Conservation (phyloP, 2,888 invertebrate genomes). For the Agelastica alni region DNA sequence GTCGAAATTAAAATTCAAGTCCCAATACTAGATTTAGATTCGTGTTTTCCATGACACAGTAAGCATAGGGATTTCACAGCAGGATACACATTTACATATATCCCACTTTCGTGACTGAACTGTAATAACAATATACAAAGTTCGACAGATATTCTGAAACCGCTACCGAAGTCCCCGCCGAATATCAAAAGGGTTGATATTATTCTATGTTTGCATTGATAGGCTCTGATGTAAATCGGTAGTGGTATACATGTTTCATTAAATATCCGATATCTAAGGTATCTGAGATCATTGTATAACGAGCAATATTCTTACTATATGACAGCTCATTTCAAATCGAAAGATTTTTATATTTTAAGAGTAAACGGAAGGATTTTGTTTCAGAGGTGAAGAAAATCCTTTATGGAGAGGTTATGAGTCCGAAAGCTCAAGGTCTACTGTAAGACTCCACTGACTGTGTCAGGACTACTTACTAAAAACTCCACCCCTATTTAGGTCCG, state of each 20-base stretch:
- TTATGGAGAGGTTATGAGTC: too few relatives aligned
- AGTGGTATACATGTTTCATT: constrained; percentile 13
- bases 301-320: too few relatives aligned
- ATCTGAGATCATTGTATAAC: too few relatives aligned
- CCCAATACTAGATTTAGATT: constrained; percentile 18
- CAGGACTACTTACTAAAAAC: too few relatives aligned
- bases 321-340: too few relatives aligned
- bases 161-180: constrained; percentile 7
- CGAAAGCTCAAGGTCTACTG: too few relatives aligned
- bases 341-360: too few relatives aligned
- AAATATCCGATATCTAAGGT: constrained; percentile 18
- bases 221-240: constrained; percentile 16
- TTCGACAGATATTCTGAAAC: constrained; percentile 19
- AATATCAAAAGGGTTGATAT: constrained; percentile 15
- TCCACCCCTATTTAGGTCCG: too few relatives aligned
- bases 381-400: too few relatives aligned
- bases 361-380: too few relatives aligned
- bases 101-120: constrained; percentile 25
- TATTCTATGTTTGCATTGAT: constrained; percentile 14
- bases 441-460: too few relatives aligned
- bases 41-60: constrained; percentile 12
- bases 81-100: constrained; percentile 26
- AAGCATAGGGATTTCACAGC: constrained; percentile 25
- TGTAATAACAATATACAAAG: constrained; percentile 25
- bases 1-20: constrained; percentile 18